phyloP scores from a whole-genome alignment of 2,888 invertebrate species.

The Lithodes maja region DNA sequence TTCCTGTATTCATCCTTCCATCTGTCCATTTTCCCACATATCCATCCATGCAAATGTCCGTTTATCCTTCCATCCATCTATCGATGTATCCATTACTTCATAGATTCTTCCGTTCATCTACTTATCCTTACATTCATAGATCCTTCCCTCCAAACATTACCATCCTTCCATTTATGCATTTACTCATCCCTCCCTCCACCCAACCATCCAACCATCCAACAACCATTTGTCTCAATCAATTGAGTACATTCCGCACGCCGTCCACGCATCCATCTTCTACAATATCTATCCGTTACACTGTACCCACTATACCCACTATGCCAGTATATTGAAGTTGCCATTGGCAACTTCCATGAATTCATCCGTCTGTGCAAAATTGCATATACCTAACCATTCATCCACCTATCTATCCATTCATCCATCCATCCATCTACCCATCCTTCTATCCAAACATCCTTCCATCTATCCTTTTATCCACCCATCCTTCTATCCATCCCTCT shows the following conservation, averaged over 20 bases:
- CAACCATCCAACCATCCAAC: not conserved
- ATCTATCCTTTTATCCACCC: not conserved
- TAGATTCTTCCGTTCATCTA: not conserved
- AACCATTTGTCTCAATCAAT: not conserved
- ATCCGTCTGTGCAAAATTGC: not conserved
- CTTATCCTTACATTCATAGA: not conserved
- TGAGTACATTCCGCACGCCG: too few species aligned
- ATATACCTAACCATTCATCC: not conserved
- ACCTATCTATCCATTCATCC: not conserved
- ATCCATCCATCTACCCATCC: not conserved
- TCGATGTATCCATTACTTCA: not conserved
- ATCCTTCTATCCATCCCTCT: not conserved
- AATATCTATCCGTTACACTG: too few species aligned
- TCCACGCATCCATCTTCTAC: too few species aligned
- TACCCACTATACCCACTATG: too few species aligned
- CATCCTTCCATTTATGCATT: not conserved
- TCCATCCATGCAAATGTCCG: too few species aligned
- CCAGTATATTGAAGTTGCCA: too few species aligned
- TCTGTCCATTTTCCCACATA: too few species aligned
- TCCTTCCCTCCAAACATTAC: too few species aligned
- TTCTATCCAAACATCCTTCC: not conserved
- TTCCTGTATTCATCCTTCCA: too few species aligned
- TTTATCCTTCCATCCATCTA: not conserved
- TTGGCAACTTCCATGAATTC: not conserved
- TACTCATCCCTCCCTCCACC: not conserved